phyloP scores from a whole-genome alignment of 2,113 vertebrate species.

The Pelecanus crispus region DNA sequence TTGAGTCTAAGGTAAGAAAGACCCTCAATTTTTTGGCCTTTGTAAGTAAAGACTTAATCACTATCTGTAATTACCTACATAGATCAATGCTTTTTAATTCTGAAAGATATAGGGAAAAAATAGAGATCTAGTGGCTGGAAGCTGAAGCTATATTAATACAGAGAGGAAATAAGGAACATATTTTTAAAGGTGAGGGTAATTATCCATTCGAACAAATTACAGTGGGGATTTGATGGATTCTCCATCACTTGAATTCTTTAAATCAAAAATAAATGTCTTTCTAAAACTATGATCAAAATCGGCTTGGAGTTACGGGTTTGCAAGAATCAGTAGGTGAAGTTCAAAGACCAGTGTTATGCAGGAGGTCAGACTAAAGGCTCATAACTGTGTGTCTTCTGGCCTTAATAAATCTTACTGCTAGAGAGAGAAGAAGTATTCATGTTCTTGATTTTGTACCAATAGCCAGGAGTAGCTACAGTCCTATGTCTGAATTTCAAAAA shows the following conservation, averaged over 20 bases:
- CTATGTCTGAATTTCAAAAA: background rate
- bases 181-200: conserved; percentile 6
- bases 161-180: background rate
- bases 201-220: background rate
- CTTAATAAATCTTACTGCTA: background rate
- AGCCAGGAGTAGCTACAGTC: background rate
- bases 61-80: background rate
- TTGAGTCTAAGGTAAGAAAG: background rate
- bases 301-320: background rate
- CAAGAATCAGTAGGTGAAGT: background rate
- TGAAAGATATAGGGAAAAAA: background rate
- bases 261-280: background rate
- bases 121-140: background rate
- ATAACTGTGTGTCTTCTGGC: background rate
- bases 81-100: background rate
- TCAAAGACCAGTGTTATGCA: background rate
- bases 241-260: background rate
- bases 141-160: background rate
- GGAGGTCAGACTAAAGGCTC: background rate
- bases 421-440: background rate
- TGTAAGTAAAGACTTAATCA: background rate
- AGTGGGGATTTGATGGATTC: background rate
- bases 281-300: background rate
- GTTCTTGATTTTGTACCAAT: background rate
- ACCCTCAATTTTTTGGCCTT: background rate